Evolutionary conservation across 1,140 invertebrate species (phyloP), one percentile per base, ranked within the genome.

Genomic region (Berghia stephanieae): DNA sequence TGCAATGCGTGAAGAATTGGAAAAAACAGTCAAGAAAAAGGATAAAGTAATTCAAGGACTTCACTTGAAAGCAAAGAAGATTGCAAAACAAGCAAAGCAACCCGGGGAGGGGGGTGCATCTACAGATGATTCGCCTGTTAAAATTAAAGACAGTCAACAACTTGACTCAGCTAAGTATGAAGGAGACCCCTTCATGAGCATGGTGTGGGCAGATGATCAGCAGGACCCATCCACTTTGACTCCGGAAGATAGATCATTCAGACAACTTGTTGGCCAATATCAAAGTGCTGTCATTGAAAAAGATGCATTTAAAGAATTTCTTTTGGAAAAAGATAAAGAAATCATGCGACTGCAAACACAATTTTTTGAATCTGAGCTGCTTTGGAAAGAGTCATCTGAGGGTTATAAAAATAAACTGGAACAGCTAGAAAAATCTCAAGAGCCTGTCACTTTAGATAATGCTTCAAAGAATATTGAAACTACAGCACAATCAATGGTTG

Each of bases 261-360:
- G 46, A 18, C 60, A 73, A 31, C 80, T 78, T 36, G 60, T 81
- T 27, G 10, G 31, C 27, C 77, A 81, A 24, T 78, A 79, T 21
- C 77, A 81, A 66, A 72, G 57, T 34, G 49, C 75, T 1, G 27
- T 42, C 31, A 76, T 81, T 42, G 80, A 81, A 49, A 66, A 52
- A 55, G 77, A 79, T 52, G 57, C 70, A 16, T 44, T 81, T 49
- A 81, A 79, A 52, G 80, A 81, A 36, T 27, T 81, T 13, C 70
- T 75, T 31, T 21, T n/a, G 38, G 80, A 81, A 42, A 81, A 81
- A 42, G 80, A 81, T 73, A 46, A 49, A 13, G 80, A 81, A 46
- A 81, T 81, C 38, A 57, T 81, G n/a, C 68, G 70, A 49, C 78
- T 81, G 13, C 80, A 81, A 63, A 77, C 80, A n/a, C 75, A 69